A percentile compares a stretch with the other conserved stretches of the same genome.
These are phyloP conservation scores for Ornithoptera priamus DNA, from an alignment of 2,888 invertebrate genomes.

Conservation along the genomic window DNA sequence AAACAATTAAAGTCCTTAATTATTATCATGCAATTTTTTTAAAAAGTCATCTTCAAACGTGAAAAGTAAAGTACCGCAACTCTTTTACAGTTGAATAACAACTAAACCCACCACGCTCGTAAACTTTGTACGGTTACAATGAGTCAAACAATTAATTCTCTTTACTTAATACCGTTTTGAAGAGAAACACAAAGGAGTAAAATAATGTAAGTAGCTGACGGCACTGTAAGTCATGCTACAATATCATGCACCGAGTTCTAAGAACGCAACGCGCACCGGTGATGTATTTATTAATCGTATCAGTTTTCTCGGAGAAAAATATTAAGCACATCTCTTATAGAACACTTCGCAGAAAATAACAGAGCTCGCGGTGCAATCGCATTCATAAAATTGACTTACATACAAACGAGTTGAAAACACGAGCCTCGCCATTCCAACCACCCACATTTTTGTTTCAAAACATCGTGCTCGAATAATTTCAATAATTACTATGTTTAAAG, in stretches of 20 bases:
- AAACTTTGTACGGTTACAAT: constrained; percentile 50
- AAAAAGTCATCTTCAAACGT: neutral
- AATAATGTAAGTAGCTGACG: constrained; percentile 58
- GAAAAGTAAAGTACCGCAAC: constrained; percentile 2
- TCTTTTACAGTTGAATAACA: constrained; percentile 15
- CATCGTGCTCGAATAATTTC: constrained; percentile 19
- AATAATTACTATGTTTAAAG: constrained; percentile 22
- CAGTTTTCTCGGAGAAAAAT: constrained; percentile 51
- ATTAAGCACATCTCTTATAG: constrained; percentile 20
- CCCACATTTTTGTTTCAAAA: constrained; percentile 18
- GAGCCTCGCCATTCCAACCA: neutral
- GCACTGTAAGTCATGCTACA: constrained; percentile 55
- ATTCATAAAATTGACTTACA: constrained; percentile 13
- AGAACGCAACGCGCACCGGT: constrained; percentile 67
- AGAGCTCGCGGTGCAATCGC: constrained; percentile 35
- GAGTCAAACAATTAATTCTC: constrained; percentile 65
- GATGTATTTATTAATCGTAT: constrained; percentile 74
- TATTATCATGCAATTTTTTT: too few relatives aligned
- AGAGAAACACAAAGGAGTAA: constrained; percentile 39
- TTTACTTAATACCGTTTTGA: constrained; percentile 55
- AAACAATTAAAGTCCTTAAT: too few relatives aligned
- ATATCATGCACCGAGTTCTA: constrained; percentile 61
- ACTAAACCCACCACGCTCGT: neutral
- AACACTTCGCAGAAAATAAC: constrained; percentile 32
- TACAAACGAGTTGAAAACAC: constrained; percentile 7